These are phyloP conservation scores for Lepus oiostolus DNA, from an alignment of 2,797 vertebrate genomes.

Conservation along the genomic window DNA sequence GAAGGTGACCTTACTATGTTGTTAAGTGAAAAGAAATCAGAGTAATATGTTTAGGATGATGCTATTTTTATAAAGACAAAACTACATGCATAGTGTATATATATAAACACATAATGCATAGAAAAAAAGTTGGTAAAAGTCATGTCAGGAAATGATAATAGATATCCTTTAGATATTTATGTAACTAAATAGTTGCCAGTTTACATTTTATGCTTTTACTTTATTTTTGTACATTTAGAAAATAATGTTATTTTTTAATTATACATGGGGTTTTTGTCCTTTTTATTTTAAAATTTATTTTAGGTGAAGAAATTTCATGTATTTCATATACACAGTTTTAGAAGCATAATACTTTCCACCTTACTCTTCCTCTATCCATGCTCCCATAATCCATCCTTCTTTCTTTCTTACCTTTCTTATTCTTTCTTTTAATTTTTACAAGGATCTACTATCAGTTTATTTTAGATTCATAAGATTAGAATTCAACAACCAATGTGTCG, in stretches of 20 bases:
- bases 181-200: background rate
- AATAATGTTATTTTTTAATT: background rate
- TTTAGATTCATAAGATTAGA: too few species aligned
- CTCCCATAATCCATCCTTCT: too few species aligned
- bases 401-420: too few species aligned
- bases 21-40: constrained; percentile 31
- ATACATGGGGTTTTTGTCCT: too few species aligned
- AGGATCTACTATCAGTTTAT: too few species aligned
- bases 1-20: constrained; percentile 3
- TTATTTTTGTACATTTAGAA: constrained; percentile 59
- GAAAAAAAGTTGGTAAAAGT: background rate
- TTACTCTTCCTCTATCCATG: too few species aligned
- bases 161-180: background rate
- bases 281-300: too few species aligned
- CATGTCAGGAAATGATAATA: constrained; percentile 33
- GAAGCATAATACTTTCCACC: too few species aligned
- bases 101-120: background rate
- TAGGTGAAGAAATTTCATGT: too few species aligned
- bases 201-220: constrained; percentile 5
- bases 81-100: background rate
- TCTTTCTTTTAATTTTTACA: too few species aligned
- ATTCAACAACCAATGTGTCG: too few species aligned
- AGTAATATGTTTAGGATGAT: constrained; percentile 46
- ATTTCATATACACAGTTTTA: too few species aligned
- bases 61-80: constrained; percentile 48